Base-by-base conservation (phyloP, 2,888 invertebrate genomes). In the Bembecia ichneumoniformis region DNA sequence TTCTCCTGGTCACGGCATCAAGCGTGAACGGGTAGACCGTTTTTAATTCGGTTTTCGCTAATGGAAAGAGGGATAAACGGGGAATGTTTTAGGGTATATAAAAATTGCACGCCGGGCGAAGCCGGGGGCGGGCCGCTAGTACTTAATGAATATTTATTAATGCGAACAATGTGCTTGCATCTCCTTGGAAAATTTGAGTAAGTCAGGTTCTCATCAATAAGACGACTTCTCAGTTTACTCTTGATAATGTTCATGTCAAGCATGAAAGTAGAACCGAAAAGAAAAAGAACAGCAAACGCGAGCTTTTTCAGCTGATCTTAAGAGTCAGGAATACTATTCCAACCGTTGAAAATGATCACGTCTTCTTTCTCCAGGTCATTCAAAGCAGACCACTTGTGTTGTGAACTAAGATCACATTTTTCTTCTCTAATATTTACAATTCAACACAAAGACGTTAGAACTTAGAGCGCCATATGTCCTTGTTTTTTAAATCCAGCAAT, bases 401-500 rank as follows among this genome's bases (percentile, higher is more conserved):
- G 35, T 35, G 48, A 52, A 52, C 35, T 35, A 35, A 35, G 5
- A 7, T 35, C 35, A 35, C 35, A 35, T 35, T 35, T 35, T 58
- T 45, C 7, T 59, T 58, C 57, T 66, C 61, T 56, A 66, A 53
- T 59, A 55, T 58, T 63, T 66, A 58, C 52, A 63, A 52, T 16
- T 60, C 57, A 60, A n/a, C 43, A 43, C 43, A 43, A 43, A 43
- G 43, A 43, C 43, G 43, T 43, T 43, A 7, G n/a, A 43, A 40
- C 54, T 53, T 52, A 54, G 54, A 66, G 58, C 51, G 57, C 57
- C 49, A 58, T 60, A 54, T 51, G 3, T 43, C n/a, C n/a, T 9
- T 43, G 43, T 62, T 62, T 60, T 63, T 44, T 60, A 59, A 63
- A 58, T 62, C 59, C 58, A 60, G 53, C 55, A 62, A 60, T 59